phyloP scores from a whole-genome alignment of 2,888 invertebrate genomes.

The Tipula vernalis region DNA sequence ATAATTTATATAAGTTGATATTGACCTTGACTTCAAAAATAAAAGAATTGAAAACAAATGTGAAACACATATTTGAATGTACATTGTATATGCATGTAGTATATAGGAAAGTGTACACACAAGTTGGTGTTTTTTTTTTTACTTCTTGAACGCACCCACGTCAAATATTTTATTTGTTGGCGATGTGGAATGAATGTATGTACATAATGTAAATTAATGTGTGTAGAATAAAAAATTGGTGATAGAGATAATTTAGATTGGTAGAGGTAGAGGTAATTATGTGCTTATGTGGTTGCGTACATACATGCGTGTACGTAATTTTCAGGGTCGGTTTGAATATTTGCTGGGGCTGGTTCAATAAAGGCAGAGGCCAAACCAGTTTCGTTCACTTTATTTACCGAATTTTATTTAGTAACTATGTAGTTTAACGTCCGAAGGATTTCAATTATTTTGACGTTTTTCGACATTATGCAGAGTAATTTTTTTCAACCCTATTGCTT shows the following conservation, averaged over 20 bases:
- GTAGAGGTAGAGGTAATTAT: neutral
- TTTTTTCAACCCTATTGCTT: no score
- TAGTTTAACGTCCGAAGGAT: no score
- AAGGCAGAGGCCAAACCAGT: no score
- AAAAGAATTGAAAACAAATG: neutral
- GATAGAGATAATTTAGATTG: neutral
- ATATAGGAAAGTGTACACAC: neutral
- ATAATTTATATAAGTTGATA: neutral
- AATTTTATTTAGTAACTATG: no score
- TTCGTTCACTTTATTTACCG: no score
- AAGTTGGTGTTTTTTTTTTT: neutral
- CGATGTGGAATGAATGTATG: neutral
- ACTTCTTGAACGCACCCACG: neutral
- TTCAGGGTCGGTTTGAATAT: no score
- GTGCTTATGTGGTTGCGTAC: neutral
- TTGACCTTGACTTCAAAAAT: constrained; percentile 4
- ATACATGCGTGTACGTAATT: no score
- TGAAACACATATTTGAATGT: neutral
- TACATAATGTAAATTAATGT: neutral
- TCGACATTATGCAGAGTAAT: no score
- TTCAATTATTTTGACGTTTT: no score
- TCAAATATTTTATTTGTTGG: neutral
- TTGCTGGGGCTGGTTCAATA: no score
- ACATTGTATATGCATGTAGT: neutral
- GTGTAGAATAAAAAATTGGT: neutral